Base-by-base conservation (phyloP, 2,797 vertebrate species). In the Rhabdomys pumilio region DNA sequence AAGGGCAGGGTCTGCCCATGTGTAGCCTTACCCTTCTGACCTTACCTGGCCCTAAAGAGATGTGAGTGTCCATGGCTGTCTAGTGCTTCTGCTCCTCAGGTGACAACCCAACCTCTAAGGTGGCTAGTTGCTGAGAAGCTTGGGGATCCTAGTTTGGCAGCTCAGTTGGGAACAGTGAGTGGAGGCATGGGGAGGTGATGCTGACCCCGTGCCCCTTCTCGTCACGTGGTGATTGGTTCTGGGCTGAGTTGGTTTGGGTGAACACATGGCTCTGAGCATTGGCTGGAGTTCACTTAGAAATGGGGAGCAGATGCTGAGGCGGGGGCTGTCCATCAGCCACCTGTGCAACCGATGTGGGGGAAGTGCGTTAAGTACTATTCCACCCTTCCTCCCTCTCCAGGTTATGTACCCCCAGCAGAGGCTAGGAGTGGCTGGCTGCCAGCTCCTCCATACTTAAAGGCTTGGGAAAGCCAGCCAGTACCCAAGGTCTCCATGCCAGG, bases 331-430 rank as follows among this genome's bases (percentile, higher is more conserved):
- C 50, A 50, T 44, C 4, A 47, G 84, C 20, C 53, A 69, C 83
- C 83, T 83, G 55, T 76, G n/a, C 0, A 67, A 55, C 44, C 29
- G 47, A 59, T 65, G 44, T 69, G 22, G n/a, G 22, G 26, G 44
- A 82, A 86, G 76, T 31, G 63, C n/a, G 91, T 91, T 84, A 89
- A 89, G 75, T 61, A 44, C 80, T 76, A 93, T 97, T 93, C 88
- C 95, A 53, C 26, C 26, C 44, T 1, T 11, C 22, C 44, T 34
- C 85, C 57, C 19, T 2, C 31, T 76, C 41, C 63, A 94, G 72
- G 61, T n/a, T 55, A 34, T 73, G 76, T 77, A 80, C 89, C 83
- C 59, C 31, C 29, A 75, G 89, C n/a, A 95, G 89, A 95, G 6
- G 9, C 83, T 87, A 44, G 59, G 65, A 91, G 31, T 38, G 2